Conservation (phyloP, 2,888 invertebrate genomes). For the Gisinianus flammeolus region DNA sequence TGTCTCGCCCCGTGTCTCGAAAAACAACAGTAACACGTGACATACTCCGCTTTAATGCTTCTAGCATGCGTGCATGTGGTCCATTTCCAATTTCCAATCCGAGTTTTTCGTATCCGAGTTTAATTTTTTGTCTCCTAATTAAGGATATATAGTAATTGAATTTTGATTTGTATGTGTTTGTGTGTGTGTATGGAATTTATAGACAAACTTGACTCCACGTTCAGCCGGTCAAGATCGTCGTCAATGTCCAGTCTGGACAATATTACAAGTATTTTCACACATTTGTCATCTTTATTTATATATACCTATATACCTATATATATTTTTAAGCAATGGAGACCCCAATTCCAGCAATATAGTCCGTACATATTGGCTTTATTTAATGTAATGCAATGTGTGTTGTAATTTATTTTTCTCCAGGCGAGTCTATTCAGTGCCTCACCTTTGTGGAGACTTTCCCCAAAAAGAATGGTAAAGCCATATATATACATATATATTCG, state of each 20-base stretch:
- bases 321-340: too few relatives aligned
- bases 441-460: slow-evolving; percentile 95
- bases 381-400: too few relatives aligned
- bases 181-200: background rate
- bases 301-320: too few relatives aligned
- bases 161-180: background rate
- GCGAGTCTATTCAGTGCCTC: slow-evolving; percentile 94
- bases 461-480: slow-evolving; percentile 82
- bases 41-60: slow-evolving; percentile 32
- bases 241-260: slow-evolving; percentile 98
- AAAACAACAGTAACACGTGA: slow-evolving; percentile 34
- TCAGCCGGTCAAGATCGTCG: slow-evolving; percentile 94
- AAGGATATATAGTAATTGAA: background rate
- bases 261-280: too few relatives aligned
- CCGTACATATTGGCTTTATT: too few relatives aligned
- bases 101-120: background rate
- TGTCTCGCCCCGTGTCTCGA: slow-evolving; percentile 23
- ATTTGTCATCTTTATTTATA: too few relatives aligned
- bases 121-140: background rate
- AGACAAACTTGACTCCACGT: slow-evolving; percentile 97
- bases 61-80: slow-evolving; percentile 22
- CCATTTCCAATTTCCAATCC: slow-evolving; percentile 22
- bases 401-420: too few relatives aligned
- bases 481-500: background rate
- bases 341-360: too few relatives aligned